These are phyloP conservation scores for Drosophila sturtevanti DNA, from an alignment of 1,140 invertebrate genomes.

Conservation along the genomic window DNA sequence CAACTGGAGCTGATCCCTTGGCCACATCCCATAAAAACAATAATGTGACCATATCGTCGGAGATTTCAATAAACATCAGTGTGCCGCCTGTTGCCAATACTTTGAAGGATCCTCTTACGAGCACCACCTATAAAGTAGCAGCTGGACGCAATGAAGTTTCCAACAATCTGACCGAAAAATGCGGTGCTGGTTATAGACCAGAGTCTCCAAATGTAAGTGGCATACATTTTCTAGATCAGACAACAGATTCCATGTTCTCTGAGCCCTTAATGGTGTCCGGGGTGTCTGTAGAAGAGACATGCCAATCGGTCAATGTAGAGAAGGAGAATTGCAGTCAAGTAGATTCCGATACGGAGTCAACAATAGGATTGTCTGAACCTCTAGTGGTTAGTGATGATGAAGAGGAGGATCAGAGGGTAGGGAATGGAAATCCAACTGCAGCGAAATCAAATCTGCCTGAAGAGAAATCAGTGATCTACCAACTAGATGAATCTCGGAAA, in stretches of 20 bases:
- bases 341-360: conserved; percentile 47
- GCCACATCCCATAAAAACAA: background rate
- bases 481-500: background rate
- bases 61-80: conserved; percentile 35
- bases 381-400: conserved; percentile 61
- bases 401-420: background rate
- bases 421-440: background rate
- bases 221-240: conserved; percentile 70
- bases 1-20: conserved; percentile 40
- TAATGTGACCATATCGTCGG: conserved; percentile 29
- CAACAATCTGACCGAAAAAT: conserved; percentile 15
- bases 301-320: background rate
- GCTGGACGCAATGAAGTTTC: background rate
- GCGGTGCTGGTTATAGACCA: background rate
- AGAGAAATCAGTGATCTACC: conserved; percentile 3
- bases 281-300: conserved; percentile 63
- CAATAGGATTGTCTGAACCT: conserved; percentile 47
- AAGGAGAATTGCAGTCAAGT: conserved; percentile 6
- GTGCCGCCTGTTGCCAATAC: background rate
- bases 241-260: conserved; percentile 58
- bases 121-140: conserved; percentile 51
- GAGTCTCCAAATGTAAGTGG: conserved; percentile 61
- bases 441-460: background rate
- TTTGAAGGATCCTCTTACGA: conserved; percentile 56
- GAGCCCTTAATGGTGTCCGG: conserved; percentile 54